Evolutionary conservation across 1,140 invertebrate species (phyloP), one percentile per base, ranked within the genome.

Genomic region (Drosophila takahashii): DNA sequence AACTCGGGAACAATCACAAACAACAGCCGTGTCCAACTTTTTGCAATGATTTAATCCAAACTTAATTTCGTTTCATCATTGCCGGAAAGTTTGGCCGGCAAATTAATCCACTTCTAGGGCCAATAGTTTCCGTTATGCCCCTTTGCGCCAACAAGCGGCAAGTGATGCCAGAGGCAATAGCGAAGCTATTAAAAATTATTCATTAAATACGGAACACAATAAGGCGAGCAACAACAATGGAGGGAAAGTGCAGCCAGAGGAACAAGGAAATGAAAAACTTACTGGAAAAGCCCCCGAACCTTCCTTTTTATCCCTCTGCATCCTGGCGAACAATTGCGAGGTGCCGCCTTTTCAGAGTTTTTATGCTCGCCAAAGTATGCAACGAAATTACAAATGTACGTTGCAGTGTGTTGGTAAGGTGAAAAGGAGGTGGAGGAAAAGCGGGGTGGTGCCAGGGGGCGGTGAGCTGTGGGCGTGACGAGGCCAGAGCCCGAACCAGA

Each of bases 371-470:
- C 62, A 86, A 83, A 86, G 84, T 77, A 83, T 86, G 83, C 84
- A 87, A 83, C 84, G 75, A 84, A 87, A 87, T 87, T 87, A 89
- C 83, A 89, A 89, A 87, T 87, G 79, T 87, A 89, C 70, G 61
- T 42, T 72, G 76, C 80, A 66, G 29, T 22, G 64, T 45, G 64
- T 45, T 48, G 45, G 51, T 16, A 27, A 22, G 61, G 60, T 32
- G 51, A 22, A 18, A 16, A 22, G 26, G 42, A 45, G 10, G 22
- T 15, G 42, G 2, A 15, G 41, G 29, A 22, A 27, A 13, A 3
- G 36, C 37, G 70, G 56, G 42, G 22, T 44, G 13, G 22, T 22
- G 22, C 3, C 22, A 22, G 22, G 22, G 22, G 50, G 22, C n/a
- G 10, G 10, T 22, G 4, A n/a, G 37, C 6, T 11, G 57, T 54